Base-by-base conservation (phyloP, 2,888 invertebrate genomes). In the Holacanthella duospinosa region DNA sequence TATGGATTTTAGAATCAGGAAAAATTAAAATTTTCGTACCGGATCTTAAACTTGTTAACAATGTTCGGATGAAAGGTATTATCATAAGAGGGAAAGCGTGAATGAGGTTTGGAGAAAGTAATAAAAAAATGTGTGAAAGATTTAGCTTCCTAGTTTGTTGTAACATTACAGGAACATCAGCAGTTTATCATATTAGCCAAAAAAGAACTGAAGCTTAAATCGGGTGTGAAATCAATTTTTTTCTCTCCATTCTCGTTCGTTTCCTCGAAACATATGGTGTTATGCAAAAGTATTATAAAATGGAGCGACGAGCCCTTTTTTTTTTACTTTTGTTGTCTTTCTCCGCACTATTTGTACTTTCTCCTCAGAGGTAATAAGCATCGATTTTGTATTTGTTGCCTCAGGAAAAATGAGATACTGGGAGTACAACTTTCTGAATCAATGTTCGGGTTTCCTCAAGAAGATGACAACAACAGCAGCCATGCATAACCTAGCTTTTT, bases 141-240 rank as follows among this genome's bases (percentile, higher is more conserved):
- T 36, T 36, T 36, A 36, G 36, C n/a, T n/a, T 36, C 36, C 9
- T 36, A 36, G 16, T 9, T 6, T 36, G 36, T 36, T 36, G 36
- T 16, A 9, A 36, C 36, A 36, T 36, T 36, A 36, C 6, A 36
- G 6, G 36, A 16, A 36, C 16, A 55, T 16, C 12, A 55, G 24
- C 12, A 25, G 25, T 55, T 55, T 55, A 55, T 55, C 26, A 25
- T 55, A 55, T 55, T 55, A 55, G 26, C 21, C 26, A 55, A 36
- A 36, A 26, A 26, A n/a, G 53, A 53, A 55, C 55, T 24, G 55
- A 12, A 27, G 55, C 55, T 55, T 55, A 63, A 63, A 59, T 63
- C 63, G 63, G 59, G 55, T 59, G 59, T 63, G 63, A 63, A 63
- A 63, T 63, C 63, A 63, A 63, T 63, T 63, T 63, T 59, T 63